Evolutionary conservation across 2,113 vertebrate genomes (phyloP).

Genomic region (Myotis lucifugus): DNA sequence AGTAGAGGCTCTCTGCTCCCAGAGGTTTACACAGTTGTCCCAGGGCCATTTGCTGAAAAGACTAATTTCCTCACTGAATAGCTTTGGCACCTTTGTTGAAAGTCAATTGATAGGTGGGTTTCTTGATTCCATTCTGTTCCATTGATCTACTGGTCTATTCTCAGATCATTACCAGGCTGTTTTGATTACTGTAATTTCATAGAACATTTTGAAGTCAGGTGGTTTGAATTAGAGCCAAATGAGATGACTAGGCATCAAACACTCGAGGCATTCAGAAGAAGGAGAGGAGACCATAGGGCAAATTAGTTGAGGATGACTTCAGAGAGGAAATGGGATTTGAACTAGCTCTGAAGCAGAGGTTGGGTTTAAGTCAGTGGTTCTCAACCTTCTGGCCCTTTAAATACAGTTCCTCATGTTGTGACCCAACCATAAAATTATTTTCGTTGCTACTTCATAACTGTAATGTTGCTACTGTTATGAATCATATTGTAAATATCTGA

Average conservation of each 20-base stretch:
- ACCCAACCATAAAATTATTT: too few species aligned
- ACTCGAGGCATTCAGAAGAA: neutral
- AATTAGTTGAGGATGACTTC: neutral
- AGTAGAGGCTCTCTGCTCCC: neutral
- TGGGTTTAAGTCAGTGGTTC: neutral
- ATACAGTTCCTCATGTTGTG: too few species aligned
- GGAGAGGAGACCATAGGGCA: neutral
- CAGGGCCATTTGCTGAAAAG: neutral
- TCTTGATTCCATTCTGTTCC: neutral
- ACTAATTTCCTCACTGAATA: neutral
- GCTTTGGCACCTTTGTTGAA: neutral
- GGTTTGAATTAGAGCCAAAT: neutral
- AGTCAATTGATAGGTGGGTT: neutral
- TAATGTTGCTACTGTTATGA: too few species aligned
- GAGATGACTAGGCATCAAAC: neutral
- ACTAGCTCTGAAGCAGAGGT: neutral
- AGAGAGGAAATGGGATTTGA: neutral
- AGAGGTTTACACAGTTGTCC: neutral
- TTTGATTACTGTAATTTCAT: neutral
- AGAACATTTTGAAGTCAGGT: slow-evolving; percentile 7
- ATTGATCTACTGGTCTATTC: neutral
- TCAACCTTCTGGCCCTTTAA: too few species aligned
- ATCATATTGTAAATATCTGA: too few species aligned
- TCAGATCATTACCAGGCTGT: neutral
- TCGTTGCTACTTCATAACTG: too few species aligned